Base-by-base conservation (phyloP, 2,113 vertebrate genomes). In the Leptosomus discolor region DNA sequence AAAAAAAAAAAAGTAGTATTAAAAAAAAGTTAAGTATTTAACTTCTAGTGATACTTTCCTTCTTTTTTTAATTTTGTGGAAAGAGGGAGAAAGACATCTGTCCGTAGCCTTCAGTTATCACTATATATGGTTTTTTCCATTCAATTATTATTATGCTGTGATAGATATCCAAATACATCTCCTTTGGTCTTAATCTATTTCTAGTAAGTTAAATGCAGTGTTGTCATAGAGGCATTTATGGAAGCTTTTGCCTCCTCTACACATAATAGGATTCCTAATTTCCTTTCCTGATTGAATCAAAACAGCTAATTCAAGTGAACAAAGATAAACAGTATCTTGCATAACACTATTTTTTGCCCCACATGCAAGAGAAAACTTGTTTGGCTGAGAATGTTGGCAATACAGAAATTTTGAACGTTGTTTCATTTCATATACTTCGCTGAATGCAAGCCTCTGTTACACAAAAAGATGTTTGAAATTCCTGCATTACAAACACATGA, bases 401-500 rank as follows among this genome's bases (percentile, higher is more conserved):
- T 9, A n/a, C 0, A 61, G 45, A 70, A 65, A 39, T 65, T 56
- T 20, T 61, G 8, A 77, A 45, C 1, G 0, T 46, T 60, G 23
- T 19, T 30, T 56, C 27, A 21, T n/a, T 82, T 65, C 5, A 32
- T 34, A 8, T 7, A 37, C 29, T 61, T 63, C 84, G 11, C 53
- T 61, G 36, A 75, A 29, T 53, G 7, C 10, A 45, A 54, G 9
- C 9, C 15, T 81, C 39, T 73, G 37, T 74, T 34, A 51, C 4
- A 30, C 2, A 87, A 13, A 71, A 50, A 34, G 6, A 12, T 27
- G 6, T 43, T 9, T 32, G 14, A 37, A 93, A 63, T 45, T 45
- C 15, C 41, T 50, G 68, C 10, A 24, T 36, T 48, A 77, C 3
- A 3, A 10, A 53, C 23, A 19, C 5, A 2, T 0, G 1, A 60